These are phyloP conservation scores for Prunella strophiata DNA, from an alignment of 2,797 vertebrate species.

Conservation along the genomic window DNA sequence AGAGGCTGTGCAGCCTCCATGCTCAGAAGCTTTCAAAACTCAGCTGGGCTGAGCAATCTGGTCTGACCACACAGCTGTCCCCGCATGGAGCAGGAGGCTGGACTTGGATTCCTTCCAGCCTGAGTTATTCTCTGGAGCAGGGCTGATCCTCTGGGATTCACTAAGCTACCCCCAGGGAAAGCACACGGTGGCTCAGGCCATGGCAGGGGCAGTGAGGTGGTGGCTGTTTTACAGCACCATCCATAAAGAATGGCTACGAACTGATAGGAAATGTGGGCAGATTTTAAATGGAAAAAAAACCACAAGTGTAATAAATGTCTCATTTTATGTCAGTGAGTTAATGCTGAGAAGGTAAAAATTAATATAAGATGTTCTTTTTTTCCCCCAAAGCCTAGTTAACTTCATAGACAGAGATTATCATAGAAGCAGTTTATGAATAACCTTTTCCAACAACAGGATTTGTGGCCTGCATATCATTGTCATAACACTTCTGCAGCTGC, in stretches of 20 bases:
- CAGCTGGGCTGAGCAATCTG: not conserved
- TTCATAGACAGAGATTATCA: not conserved
- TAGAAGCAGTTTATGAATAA: not conserved
- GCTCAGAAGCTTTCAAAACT: not conserved
- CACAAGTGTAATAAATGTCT: not conserved
- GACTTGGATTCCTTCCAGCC: not conserved
- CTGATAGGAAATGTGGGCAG: not conserved
- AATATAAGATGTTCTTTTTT: not conserved
- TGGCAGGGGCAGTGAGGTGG: not conserved
- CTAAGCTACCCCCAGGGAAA: not conserved
- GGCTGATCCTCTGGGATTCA: not conserved
- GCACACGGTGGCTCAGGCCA: too few species aligned
- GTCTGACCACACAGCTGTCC: not conserved
- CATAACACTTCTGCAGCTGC: not conserved
- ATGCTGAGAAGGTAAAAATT: not conserved
- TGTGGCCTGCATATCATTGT: not conserved
- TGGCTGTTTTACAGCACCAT: not conserved
- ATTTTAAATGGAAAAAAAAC: not conserved
- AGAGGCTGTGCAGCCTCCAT: not conserved
- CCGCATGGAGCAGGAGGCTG: not conserved
- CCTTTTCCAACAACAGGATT: not conserved
- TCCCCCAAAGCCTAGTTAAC: not conserved
- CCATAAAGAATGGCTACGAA: not conserved
- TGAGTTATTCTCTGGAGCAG: not conserved
- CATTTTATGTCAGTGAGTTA: not conserved